These are phyloP conservation scores for Myiagra hebetior DNA, from an alignment of 2,113 vertebrate species.

Conservation along the genomic window DNA sequence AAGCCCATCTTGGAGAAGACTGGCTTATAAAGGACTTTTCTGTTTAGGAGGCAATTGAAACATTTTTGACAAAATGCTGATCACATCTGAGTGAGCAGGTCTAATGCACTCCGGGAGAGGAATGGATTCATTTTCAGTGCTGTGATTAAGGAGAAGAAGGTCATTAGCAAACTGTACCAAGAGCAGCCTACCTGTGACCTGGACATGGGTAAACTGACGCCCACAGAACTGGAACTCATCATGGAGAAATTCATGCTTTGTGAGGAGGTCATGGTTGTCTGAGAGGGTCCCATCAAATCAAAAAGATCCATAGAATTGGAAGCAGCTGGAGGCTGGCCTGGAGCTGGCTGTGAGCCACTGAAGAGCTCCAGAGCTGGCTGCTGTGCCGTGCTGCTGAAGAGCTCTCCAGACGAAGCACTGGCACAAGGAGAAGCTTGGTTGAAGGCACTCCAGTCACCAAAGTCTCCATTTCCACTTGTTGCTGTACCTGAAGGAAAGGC, in stretches of 20 bases:
- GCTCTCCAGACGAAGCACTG: conserved; percentile 64
- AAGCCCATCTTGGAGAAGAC: background rate
- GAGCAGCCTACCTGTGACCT: conserved; percentile 81
- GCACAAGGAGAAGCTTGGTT: conserved; percentile 79
- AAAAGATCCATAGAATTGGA: conserved; percentile 83
- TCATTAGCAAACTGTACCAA: background rate
- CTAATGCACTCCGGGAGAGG: background rate
- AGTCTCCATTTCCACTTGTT: conserved; percentile 86
- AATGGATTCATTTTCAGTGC: background rate
- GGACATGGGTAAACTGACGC: conserved; percentile 81
- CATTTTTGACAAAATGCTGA: background rate
- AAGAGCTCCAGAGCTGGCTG: conserved; percentile 64
- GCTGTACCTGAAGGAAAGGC: conserved; percentile 62
- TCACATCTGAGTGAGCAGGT: background rate
- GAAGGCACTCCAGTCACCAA: conserved; percentile 96
- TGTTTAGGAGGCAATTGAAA: background rate
- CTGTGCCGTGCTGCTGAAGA: conserved; percentile 67
- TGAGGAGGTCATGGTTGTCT: conserved; percentile 83
- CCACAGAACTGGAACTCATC: conserved; percentile 81
- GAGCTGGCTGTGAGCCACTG: conserved; percentile 40
- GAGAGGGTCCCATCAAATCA: conserved; percentile 87
- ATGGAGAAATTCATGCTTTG: conserved; percentile 94
- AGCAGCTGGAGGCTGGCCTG: conserved; percentile 62
- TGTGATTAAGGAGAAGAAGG: background rate
- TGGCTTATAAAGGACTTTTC: background rate